A percentile compares a stretch with the other conserved stretches of the same genome.
Conservation (phyloP, 2,888 invertebrate genomes). For the Aricia artaxerxes region DNA sequence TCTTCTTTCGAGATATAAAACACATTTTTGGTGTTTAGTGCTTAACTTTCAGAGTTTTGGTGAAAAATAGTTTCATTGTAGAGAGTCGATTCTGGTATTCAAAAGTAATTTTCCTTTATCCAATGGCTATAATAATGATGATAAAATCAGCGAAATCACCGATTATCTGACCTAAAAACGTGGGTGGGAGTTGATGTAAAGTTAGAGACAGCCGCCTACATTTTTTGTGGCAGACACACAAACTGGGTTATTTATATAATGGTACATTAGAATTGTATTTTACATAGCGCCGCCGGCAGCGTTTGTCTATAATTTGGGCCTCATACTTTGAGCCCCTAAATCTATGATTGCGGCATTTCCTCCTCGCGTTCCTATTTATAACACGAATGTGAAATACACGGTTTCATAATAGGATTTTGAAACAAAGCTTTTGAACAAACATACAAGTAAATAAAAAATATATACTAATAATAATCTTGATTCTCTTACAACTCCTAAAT, state of each 20-base stretch:
- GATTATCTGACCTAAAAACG: conserved; percentile 2
- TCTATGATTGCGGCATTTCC: conserved; percentile 28
- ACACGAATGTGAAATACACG: background rate
- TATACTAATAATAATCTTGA: background rate
- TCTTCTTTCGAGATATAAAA: too few relatives aligned
- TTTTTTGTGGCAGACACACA: conserved; percentile 4
- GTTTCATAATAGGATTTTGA: background rate
- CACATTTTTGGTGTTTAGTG: background rate
- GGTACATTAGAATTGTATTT: conserved; percentile 32
- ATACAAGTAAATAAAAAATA: background rate
- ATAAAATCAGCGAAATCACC: background rate
- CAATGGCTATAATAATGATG: background rate
- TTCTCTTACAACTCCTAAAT: too few relatives aligned
- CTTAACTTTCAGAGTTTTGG: background rate
- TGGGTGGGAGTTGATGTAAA: conserved; percentile 13
- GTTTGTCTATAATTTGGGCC: conserved; percentile 35
- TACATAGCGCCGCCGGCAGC: conserved; percentile 35
- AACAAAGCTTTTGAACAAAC: background rate
- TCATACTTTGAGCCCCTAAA: conserved; percentile 33
- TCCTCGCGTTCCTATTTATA: conserved; percentile 22
- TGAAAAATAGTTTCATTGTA: too few relatives aligned
- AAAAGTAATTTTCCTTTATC: background rate
- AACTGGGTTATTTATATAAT: conserved; percentile 29
- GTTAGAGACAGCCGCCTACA: conserved; percentile 9
- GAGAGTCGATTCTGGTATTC: background rate